phyloP scores from a whole-genome alignment of 1,140 invertebrate species.

The Sarcophaga peregrina region DNA sequence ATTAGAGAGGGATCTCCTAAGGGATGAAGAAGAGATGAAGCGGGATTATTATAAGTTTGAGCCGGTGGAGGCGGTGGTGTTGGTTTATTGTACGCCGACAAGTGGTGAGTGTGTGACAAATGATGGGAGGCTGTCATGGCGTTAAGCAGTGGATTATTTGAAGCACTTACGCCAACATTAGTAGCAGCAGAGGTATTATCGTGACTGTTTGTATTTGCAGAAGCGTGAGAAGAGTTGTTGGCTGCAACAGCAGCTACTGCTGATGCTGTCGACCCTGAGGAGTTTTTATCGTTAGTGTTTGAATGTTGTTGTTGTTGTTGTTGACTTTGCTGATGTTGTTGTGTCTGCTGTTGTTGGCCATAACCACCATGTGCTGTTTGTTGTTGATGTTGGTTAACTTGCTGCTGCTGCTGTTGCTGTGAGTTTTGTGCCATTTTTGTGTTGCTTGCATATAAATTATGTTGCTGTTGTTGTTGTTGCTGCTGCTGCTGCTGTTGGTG shows the following conservation, averaged over 20 bases:
- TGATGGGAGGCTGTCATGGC: constrained; percentile 50
- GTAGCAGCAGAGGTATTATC: neutral
- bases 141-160: constrained; percentile 10
- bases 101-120: constrained; percentile 59
- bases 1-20: constrained; percentile 55
- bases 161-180: neutral
- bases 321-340: constrained; percentile 30
- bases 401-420: constrained; percentile 43
- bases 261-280: no score
- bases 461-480: constrained; percentile 44
- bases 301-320: constrained; percentile 43
- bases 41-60: constrained; percentile 62
- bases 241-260: neutral
- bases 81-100: constrained; percentile 61
- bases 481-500: no score
- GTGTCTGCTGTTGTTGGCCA: constrained; percentile 24
- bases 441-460: neutral
- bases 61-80: constrained; percentile 56
- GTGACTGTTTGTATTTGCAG: constrained; percentile 16
- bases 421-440: neutral
- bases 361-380: neutral
- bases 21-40: constrained; percentile 52
- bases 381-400: constrained; percentile 46
- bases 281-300: constrained; percentile 47
- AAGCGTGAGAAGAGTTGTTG: neutral